phyloP scores from a whole-genome alignment of 2,797 vertebrate genomes.

The Yasuhikotakia modesta region DNA sequence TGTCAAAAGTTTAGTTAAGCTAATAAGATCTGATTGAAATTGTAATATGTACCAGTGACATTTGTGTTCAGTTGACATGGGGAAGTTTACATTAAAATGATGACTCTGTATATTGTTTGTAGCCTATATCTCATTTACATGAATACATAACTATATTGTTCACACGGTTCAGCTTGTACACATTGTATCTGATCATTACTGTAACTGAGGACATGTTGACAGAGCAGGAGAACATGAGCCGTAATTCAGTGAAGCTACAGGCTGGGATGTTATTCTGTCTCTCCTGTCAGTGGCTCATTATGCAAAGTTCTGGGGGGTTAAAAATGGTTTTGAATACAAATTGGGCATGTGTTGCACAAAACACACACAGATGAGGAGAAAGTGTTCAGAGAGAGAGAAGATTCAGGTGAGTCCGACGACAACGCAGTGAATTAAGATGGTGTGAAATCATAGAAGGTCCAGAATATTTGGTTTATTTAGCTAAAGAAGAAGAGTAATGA shows the following conservation, averaged over 20 bases:
- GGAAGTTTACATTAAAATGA: not conserved
- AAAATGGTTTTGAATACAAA: not conserved
- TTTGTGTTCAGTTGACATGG: no score
- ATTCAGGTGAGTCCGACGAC: not conserved
- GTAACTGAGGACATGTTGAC: not conserved
- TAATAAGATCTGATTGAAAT: not conserved
- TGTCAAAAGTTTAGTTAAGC: not conserved
- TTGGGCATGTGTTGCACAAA: not conserved
- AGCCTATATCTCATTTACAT: not conserved
- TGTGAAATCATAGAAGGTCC: not conserved
- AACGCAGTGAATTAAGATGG: not conserved
- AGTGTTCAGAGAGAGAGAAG: not conserved
- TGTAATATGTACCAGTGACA: no score
- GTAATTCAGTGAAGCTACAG: not conserved
- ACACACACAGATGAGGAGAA: not conserved
- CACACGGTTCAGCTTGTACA: not conserved
- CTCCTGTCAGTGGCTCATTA: not conserved
- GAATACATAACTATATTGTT: not conserved
- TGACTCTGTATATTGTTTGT: not conserved
- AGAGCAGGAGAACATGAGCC: not conserved
- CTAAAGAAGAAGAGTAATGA: no score
- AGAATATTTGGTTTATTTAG: no score
- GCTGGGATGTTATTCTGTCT: not conserved
- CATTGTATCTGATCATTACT: not conserved
- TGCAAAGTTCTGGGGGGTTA: not conserved